Conservation (phyloP, 2,113 vertebrate genomes). For the Calyptommatus sinebrachiatus region DNA sequence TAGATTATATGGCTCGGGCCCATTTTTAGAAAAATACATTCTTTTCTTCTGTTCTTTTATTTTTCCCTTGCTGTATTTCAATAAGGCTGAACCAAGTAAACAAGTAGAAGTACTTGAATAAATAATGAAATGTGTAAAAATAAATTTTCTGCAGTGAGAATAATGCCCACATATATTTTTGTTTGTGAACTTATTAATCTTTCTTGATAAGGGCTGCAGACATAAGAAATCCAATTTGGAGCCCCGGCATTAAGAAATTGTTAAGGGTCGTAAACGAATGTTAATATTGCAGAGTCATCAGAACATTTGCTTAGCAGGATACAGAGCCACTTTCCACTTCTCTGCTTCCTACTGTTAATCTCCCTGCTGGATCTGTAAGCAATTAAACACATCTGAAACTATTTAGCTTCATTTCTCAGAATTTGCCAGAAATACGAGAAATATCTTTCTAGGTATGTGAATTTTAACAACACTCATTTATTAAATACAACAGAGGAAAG, state of each 20-base stretch:
- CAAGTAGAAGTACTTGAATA: not conserved
- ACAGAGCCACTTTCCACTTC: too few relatives aligned
- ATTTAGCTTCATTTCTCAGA: constrained; percentile 1
- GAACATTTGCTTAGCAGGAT: not conserved
- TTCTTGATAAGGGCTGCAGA: not conserved
- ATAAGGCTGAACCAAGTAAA: too few relatives aligned
- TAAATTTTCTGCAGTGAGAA: not conserved
- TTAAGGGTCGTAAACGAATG: constrained; percentile 4
- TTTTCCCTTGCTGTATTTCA: not conserved
- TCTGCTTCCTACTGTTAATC: not conserved
- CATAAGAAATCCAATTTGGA: constrained; percentile 10
- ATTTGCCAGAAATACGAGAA: not conserved
- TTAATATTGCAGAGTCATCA: not conserved
- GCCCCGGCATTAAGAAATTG: not conserved
- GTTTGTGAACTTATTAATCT: constrained; percentile 8
- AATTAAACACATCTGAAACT: not conserved
- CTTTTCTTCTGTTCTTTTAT: not conserved
- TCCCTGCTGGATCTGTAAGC: not conserved
- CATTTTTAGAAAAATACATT: not conserved
- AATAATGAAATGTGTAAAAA: not conserved
- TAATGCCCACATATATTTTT: not conserved
- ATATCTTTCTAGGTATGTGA: constrained; percentile 6
- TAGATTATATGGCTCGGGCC: not conserved
- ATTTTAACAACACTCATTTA: not conserved
- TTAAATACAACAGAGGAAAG: not conserved